A percentile compares a stretch with the other conserved stretches of the same genome.
These are phyloP conservation scores for Petrocephalus schoutedeni DNA, from an alignment of 2,797 vertebrate genomes.

Conservation along the genomic window DNA sequence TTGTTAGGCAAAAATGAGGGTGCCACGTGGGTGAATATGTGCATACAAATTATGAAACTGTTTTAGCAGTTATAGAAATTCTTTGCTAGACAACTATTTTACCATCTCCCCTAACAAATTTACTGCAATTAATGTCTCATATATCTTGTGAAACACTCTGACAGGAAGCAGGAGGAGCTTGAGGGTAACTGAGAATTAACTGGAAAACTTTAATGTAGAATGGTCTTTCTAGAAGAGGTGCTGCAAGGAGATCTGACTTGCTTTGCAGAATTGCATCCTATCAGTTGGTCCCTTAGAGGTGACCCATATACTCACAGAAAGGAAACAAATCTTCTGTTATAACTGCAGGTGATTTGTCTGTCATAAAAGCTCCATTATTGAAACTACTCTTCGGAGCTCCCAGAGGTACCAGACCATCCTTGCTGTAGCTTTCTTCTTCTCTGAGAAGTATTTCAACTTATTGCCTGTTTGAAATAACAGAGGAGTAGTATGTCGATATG, in stretches of 20 bases:
- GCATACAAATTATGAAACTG: neutral
- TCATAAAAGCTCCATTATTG: neutral
- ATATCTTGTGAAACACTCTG: neutral
- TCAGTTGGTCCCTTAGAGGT: neutral
- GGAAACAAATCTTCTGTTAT: neutral
- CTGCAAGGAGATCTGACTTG: neutral
- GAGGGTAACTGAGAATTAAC: neutral
- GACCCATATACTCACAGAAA: neutral
- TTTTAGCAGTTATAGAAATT: neutral
- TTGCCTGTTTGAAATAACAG: neutral
- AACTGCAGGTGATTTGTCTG: neutral
- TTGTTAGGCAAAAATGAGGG: neutral
- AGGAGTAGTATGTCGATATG: neutral
- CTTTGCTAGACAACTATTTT: neutral
- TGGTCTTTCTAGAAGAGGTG: neutral
- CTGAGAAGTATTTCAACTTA: neutral
- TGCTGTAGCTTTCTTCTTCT: neutral
- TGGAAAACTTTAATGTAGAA: neutral
- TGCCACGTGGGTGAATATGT: neutral
- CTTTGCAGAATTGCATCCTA: neutral
- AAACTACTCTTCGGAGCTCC: neutral
- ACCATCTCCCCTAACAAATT: neutral
- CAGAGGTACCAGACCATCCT: neutral
- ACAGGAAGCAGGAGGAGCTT: neutral
- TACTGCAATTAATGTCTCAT: neutral